Conservation (phyloP, 2,797 vertebrate genomes). For the Erpetoichthys calabaricus region DNA sequence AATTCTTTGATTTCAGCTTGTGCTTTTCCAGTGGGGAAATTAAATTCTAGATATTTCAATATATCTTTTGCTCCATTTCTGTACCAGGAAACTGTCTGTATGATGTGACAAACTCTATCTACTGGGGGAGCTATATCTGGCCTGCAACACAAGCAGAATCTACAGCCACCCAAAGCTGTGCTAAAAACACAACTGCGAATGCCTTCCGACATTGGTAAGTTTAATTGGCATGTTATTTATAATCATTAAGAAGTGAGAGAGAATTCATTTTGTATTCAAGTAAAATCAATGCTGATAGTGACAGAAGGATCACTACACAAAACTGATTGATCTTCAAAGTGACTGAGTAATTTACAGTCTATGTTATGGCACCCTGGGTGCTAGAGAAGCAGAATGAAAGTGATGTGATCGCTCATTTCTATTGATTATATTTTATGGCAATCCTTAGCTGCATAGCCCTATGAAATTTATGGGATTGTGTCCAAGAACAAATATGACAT, state of each 20-base stretch:
- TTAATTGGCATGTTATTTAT: not conserved
- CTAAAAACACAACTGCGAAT: slow-evolving; percentile 18
- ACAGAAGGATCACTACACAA: slow-evolving; percentile 3
- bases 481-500: too few species aligned
- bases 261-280: slow-evolving; percentile 24
- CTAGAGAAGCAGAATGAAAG: too few species aligned
- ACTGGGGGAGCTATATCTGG: slow-evolving; percentile 46
- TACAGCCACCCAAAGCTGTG: slow-evolving; percentile 30
- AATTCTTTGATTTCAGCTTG: too few species aligned
- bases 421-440: too few species aligned
- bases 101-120: slow-evolving; percentile 24
- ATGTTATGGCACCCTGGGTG: too few species aligned
- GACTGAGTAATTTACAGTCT: too few species aligned
- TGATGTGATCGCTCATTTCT: too few species aligned
- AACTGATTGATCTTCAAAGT: too few species aligned
- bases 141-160: slow-evolving; percentile 30
- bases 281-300: slow-evolving; percentile 25
- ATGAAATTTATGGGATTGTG: too few species aligned
- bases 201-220: slow-evolving; percentile 50
- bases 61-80: not conserved
- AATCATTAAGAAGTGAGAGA: too few species aligned
- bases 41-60: not conserved
- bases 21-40: not conserved
- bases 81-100: slow-evolving; percentile 32
- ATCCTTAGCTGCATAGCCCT: too few species aligned